Percentiles rank a stretch among this genome's conserved stretches.
Conservation (phyloP, 2,797 vertebrate species). For the Pogonophryne albipinna region DNA sequence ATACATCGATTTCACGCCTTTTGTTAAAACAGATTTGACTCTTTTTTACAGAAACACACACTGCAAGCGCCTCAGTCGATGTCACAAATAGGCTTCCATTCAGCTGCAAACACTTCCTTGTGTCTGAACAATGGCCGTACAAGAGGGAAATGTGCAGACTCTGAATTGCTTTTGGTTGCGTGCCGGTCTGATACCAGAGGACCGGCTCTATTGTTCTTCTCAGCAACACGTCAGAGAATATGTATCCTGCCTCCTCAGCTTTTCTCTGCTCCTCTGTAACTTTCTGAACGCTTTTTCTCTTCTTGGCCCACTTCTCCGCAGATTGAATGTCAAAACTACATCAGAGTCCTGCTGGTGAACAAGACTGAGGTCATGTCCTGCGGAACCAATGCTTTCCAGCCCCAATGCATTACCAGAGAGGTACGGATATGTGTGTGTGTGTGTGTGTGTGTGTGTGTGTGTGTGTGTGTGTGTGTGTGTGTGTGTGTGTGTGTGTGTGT, state of each 20-base stretch:
- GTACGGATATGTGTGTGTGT: constrained; percentile 70
- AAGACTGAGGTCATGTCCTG: constrained; percentile 96
- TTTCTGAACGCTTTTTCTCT: constrained; percentile 14
- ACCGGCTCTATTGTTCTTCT: constrained; percentile 37
- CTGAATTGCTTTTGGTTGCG: constrained; percentile 14
- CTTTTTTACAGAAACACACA: constrained; percentile 16
- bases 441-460: not conserved
- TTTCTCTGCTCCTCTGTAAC: not conserved
- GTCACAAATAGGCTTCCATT: constrained; percentile 37
- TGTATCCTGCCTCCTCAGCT: constrained; percentile 11
- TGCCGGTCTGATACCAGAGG: constrained; percentile 22
- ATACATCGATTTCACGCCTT: constrained; percentile 54
- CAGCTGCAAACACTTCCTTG: constrained; percentile 20
- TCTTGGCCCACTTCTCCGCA: constrained; percentile 61
- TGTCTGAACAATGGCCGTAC: constrained; percentile 41
- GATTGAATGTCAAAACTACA: constrained; percentile 98
- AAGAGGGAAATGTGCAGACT: constrained; percentile 9
- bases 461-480: too few species aligned
- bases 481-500: too few species aligned
- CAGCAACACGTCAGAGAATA: constrained; percentile 7
- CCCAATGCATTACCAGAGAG: constrained; percentile 94
- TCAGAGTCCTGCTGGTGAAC: constrained; percentile 93
- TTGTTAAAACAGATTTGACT: constrained; percentile 53
- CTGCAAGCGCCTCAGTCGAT: constrained; percentile 26
- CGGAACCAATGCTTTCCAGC: constrained; percentile 97